Evolutionary conservation across 2,113 vertebrate genomes (phyloP), one percentile per base, ranked within the genome.

Genomic region (Dasypus novemcinctus): DNA sequence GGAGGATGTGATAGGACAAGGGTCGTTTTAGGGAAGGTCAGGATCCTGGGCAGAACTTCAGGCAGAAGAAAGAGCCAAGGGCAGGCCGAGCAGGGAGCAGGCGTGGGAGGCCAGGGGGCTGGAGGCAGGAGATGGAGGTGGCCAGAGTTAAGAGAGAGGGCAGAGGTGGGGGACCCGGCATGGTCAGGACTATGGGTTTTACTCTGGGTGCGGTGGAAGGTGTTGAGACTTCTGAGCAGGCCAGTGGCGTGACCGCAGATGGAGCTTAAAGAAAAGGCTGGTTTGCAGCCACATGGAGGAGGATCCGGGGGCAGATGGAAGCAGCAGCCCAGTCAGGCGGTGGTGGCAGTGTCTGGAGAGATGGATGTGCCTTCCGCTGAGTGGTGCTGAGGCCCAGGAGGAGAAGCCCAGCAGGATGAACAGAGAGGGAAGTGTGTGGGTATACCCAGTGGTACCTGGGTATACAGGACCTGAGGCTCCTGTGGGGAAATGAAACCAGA

Each of bases 1-100:
- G 4, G 33, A 27, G 12, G 0, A 23, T 43, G 36, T 23, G 6
- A 2, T 25, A 13, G 1, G 5, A 10, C 10, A 6, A 4, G n/a
- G 27, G n/a, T 27, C 13, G 69, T 20, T 41, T 20, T 75, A 29
- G 72, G 23, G 41, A 15, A 7, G 14, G 31, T 49, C 71, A 33
- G 25, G 20, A 11, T 75, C 6, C 31, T 21, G 36, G 36, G 13
- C 17, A 43, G 68, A 57, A 7, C 6, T 3, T n/a, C 43, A n/a
- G 75, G 46, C 14, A 52, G 46, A 78, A 33, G 75, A 8, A 49
- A 10, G 29, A 78, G 31, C 29, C 29, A 27, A 46, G 14, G n/a
- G 33, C 43, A 69, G 61, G 41, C 29, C 46, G 29, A 41, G 27
- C 5, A 33, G 46, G 41, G 41, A 33, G 33, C 31, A 15, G 31